These are phyloP conservation scores for Agrotis exclamationis DNA, from an alignment of 2,888 invertebrate genomes.

Conservation along the genomic window DNA sequence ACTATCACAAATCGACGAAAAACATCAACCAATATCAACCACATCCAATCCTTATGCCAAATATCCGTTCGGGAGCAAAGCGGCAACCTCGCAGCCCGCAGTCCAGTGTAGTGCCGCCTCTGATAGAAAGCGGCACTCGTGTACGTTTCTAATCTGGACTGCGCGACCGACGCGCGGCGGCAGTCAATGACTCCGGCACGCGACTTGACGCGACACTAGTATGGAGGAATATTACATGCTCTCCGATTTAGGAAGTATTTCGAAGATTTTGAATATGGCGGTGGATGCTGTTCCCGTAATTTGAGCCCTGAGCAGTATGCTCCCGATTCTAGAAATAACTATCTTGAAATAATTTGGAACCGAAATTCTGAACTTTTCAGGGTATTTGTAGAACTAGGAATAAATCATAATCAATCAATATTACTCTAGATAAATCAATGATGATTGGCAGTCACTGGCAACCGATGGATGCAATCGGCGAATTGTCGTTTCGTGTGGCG, in stretches of 20 bases:
- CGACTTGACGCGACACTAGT: slow-evolving; percentile 66
- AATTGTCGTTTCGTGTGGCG: too few species aligned
- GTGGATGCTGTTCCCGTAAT: too few species aligned
- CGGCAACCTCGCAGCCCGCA: slow-evolving; percentile 82
- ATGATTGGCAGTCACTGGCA: too few species aligned
- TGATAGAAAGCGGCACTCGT: slow-evolving; percentile 88
- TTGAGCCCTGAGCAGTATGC: too few species aligned
- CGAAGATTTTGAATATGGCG: not conserved
- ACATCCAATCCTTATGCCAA: slow-evolving; percentile 48
- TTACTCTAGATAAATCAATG: too few species aligned
- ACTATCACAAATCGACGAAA: slow-evolving; percentile 13
- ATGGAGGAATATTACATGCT: slow-evolving; percentile 49
- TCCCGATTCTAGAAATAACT: too few species aligned
- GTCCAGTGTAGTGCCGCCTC: slow-evolving; percentile 82
- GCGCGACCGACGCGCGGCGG: slow-evolving; percentile 54
- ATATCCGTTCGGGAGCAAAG: slow-evolving; percentile 64
- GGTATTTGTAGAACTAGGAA: too few species aligned
- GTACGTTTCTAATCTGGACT: slow-evolving; percentile 89
- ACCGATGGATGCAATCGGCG: too few species aligned
- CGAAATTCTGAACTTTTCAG: too few species aligned
- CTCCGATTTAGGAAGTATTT: slow-evolving; percentile 18
- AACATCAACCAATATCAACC: slow-evolving; percentile 1
- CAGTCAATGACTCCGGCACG: slow-evolving; percentile 88
- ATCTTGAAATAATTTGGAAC: too few species aligned
- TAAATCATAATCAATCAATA: too few species aligned